Evolutionary conservation across 2,113 vertebrate species (phyloP).

Genomic region (Grammomys dolichurus): DNA sequence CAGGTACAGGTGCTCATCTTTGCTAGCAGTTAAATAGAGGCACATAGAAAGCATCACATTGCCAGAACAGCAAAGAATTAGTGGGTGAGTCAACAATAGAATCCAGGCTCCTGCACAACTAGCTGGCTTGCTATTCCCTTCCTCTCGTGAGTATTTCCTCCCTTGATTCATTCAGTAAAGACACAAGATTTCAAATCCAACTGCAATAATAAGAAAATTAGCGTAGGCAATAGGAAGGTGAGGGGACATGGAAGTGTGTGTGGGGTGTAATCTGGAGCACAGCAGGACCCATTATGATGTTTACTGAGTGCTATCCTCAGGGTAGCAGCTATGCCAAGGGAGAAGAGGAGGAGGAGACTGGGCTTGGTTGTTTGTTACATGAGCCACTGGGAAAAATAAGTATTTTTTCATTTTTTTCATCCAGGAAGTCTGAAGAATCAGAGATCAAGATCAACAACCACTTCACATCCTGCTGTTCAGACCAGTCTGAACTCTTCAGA

Average conservation of each 20-base stretch:
- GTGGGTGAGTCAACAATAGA: background rate
- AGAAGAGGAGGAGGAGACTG: background rate
- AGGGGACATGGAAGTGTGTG: background rate
- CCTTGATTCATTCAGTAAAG: background rate
- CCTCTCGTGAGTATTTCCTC: background rate
- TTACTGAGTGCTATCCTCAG: background rate
- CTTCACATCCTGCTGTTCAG: background rate
- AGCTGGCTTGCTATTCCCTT: background rate
- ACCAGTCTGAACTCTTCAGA: background rate
- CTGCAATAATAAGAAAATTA: background rate
- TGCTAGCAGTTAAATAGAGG: background rate
- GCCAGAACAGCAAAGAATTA: background rate
- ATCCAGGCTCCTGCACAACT: background rate
- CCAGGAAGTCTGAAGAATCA: background rate
- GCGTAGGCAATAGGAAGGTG: background rate
- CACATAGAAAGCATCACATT: background rate
- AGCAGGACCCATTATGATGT: background rate
- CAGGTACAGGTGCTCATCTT: background rate
- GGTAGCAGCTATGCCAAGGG: background rate
- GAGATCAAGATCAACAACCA: constrained; percentile 55
- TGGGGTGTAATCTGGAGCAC: background rate
- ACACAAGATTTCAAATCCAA: background rate
- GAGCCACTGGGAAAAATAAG: background rate
- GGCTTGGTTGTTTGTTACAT: background rate
- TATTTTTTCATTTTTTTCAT: background rate